Base-by-base conservation (phyloP, 2,888 invertebrate species). In the Allacma fusca region DNA sequence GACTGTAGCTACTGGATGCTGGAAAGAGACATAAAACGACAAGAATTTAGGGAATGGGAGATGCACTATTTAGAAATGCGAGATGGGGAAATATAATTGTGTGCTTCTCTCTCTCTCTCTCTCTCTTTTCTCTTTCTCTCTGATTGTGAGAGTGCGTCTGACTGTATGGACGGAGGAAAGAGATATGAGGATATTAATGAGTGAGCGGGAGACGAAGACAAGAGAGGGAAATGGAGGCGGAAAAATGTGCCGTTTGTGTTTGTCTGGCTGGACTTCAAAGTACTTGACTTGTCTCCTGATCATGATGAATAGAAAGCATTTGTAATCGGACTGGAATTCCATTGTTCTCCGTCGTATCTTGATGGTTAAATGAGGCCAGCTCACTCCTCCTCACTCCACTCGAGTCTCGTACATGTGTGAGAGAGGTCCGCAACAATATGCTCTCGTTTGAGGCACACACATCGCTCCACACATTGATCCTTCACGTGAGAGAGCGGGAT, bases 251-350 rank as follows among this genome's bases (percentile, higher is more conserved):
- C 43, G 44, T 24, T 43, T 12, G 43, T 69, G 23, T 71, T 29
- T 44, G 43, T 7, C n/a, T 28, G 71, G 28, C n/a, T 57, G 57
- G 50, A 71, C 50, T 57, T 50, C 24, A 62, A 62, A 62, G 62
- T 16, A 26, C 62, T 62, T 23, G 24, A 62, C 62, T 62, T 62
- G 62, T 62, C 62, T 62, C 23, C 28, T 50, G 23, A 64, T 67
- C 62, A 71, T 76, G 71, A 76, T 76, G 76, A 76, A 76, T 62
- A 62, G 71, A 44, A 76, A 71, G 64, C 65, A 71, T 70, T 76
- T 43, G 50, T 65, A 76, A 50, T 65, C 50, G 44, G 57, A 44
- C 67, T 57, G 57, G 68, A 68, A 65, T 70, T 7, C 64, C 64
- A 68, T 68, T 76, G 75, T 62, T 76, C 68, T 21, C 57, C 19